Percentiles rank a stretch among this genome's conserved stretches.
These are phyloP conservation scores for Eulithis prunata DNA, from an alignment of 2,888 invertebrate species.

Conservation along the genomic window DNA sequence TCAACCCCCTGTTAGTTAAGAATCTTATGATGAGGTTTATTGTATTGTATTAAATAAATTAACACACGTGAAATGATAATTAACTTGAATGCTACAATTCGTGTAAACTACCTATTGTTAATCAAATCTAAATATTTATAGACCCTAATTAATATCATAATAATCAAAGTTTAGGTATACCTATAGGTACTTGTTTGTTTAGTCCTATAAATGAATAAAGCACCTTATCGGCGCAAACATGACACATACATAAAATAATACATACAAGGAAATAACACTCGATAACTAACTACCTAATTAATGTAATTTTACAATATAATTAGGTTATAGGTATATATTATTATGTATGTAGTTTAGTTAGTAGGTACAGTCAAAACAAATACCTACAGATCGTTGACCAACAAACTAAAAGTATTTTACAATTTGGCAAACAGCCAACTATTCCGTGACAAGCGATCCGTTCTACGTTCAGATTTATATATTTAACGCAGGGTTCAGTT, in stretches of 20 bases:
- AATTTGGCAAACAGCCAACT: slow-evolving; percentile 75
- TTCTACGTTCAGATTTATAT: slow-evolving; percentile 65
- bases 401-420: slow-evolving; percentile 74
- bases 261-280: slow-evolving; percentile 26
- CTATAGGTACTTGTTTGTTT: slow-evolving; percentile 6
- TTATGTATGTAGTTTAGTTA: neutral
- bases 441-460: slow-evolving; percentile 74
- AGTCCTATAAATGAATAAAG: slow-evolving; percentile 11
- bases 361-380: slow-evolving; percentile 55
- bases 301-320: neutral
- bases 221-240: slow-evolving; percentile 15
- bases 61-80: no score
- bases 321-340: neutral
- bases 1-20: no score
- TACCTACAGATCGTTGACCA: slow-evolving; percentile 69
- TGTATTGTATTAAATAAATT: no score
- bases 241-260: slow-evolving; percentile 5
- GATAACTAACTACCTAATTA: slow-evolving; percentile 23
- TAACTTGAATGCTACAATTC: no score
- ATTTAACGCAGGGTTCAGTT: slow-evolving; percentile 65
- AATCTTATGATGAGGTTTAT: no score
- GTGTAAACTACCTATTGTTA: no score
- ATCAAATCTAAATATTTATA: no score
- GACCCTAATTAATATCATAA: neutral
- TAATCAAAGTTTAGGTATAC: neutral